Evolutionary conservation across 1,140 invertebrate species (phyloP).

Genomic region (Adoxophyes honmai): DNA sequence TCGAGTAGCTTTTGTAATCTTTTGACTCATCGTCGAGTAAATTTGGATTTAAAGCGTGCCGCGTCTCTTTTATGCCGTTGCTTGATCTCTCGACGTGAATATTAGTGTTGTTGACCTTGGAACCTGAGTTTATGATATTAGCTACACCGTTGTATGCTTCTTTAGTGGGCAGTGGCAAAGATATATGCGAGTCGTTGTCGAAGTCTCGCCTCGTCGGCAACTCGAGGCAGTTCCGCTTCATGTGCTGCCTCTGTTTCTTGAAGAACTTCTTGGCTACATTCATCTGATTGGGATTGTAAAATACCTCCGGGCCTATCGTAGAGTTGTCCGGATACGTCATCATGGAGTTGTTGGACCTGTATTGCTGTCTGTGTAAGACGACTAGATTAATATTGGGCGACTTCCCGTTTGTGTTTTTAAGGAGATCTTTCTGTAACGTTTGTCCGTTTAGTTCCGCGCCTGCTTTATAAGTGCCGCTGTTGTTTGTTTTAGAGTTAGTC

Average conservation of each 20-base stretch:
- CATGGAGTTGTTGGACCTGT: conserved; percentile 82
- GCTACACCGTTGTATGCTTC: conserved; percentile 80
- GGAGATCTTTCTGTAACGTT: conserved; percentile 57
- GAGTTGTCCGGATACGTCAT: conserved; percentile 82
- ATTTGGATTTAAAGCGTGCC: conserved; percentile 77
- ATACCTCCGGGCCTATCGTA: conserved; percentile 84
- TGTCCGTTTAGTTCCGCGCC: conserved; percentile 75
- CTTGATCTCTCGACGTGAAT: conserved; percentile 82
- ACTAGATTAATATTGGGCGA: conserved; percentile 81
- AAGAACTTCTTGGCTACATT: conserved; percentile 95
- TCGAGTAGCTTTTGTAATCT: conserved; percentile 72
- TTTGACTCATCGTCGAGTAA: conserved; percentile 79
- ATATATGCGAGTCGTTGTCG: conserved; percentile 79
- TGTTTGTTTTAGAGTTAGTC: conserved; percentile 77
- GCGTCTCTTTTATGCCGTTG: conserved; percentile 72
- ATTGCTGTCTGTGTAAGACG: conserved; percentile 83
- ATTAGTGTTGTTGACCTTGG: conserved; percentile 88
- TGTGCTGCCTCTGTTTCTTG: conserved; percentile 88
- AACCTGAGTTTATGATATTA: conserved; percentile 81
- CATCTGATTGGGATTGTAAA: conserved; percentile 95
- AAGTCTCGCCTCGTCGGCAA: conserved; percentile 80
- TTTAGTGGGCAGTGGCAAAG: conserved; percentile 69
- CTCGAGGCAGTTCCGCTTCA: conserved; percentile 86
- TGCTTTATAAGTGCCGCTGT: conserved; percentile 76
- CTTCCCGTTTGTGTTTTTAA: conserved; percentile 66